phyloP scores from a whole-genome alignment of 30 jellyfish, hydroid and myxozoan genomes.

The Hydra vulgaris region DNA sequence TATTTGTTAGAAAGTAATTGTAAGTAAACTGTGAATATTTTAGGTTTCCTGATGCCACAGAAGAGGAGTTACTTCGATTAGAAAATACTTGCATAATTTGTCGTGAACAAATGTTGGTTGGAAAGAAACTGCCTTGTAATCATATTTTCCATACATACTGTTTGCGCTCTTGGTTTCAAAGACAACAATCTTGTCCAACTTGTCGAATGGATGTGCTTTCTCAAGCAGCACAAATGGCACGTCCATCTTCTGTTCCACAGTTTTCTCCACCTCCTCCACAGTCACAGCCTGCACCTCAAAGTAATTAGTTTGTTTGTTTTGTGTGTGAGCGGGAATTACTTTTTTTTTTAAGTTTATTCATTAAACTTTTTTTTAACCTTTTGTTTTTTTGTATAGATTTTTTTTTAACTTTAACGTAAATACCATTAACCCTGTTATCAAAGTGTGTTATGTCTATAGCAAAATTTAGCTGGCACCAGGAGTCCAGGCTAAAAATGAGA shows the following conservation, averaged over 20 bases:
- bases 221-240: not conserved
- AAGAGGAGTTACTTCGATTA: conserved; percentile 54
- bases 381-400: no score
- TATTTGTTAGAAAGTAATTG: no score
- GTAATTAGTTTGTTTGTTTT: not conserved
- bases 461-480: no score
- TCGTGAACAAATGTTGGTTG: conserved; percentile 96
- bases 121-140: conserved; percentile 93
- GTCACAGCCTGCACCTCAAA: conserved; percentile 22
- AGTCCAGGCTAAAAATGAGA: no score
- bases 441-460: no score
- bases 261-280: conserved; percentile 65
- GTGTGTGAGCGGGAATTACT: no score
- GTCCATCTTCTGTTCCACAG: conserved; percentile 33
- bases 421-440: no score
- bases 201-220: conserved; percentile 94
- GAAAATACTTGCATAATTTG: conserved; percentile 95
- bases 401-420: no score
- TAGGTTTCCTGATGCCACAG: conserved; percentile 96
- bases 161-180: conserved; percentile 97
- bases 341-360: no score
- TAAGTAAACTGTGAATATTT: no score
- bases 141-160: conserved; percentile 96
- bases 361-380: no score
- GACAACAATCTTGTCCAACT: conserved; percentile 99